Conservation (phyloP, 1,140 invertebrate species). For the Propsilocerus akamusi region DNA sequence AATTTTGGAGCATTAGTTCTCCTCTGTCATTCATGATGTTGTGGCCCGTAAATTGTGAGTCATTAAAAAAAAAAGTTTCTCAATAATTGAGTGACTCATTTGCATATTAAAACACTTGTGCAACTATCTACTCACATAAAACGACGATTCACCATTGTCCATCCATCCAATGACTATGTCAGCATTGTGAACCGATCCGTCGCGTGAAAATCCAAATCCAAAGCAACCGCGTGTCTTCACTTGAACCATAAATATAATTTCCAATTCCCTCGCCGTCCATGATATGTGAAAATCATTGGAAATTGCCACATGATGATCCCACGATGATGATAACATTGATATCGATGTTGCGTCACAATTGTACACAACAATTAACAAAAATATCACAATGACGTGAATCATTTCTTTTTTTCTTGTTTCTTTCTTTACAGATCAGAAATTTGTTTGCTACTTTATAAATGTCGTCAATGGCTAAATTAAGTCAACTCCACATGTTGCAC, state of each 20-base stretch:
- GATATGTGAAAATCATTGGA: slow-evolving; percentile 31
- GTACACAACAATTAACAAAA: too few relatives aligned
- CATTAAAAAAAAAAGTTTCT: neutral
- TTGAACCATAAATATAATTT: slow-evolving; percentile 59
- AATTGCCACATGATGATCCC: neutral
- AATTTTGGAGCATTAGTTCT: too few relatives aligned
- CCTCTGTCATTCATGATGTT: too few relatives aligned
- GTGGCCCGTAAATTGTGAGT: too few relatives aligned
- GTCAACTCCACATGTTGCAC: too few relatives aligned
- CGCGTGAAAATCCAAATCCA: slow-evolving; percentile 59
- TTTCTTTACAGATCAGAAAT: too few relatives aligned
- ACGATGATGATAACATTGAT: neutral
- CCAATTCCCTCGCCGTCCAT: slow-evolving; percentile 35
- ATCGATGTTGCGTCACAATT: too few relatives aligned
- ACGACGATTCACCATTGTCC: slow-evolving; percentile 45
- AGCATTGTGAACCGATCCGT: slow-evolving; percentile 43
- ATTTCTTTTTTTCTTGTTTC: too few relatives aligned
- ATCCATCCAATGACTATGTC: slow-evolving; percentile 59
- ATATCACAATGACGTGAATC: too few relatives aligned
- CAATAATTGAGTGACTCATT: too few relatives aligned
- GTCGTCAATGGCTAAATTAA: too few relatives aligned
- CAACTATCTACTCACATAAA: slow-evolving; percentile 32
- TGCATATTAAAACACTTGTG: neutral
- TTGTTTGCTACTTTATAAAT: too few relatives aligned
- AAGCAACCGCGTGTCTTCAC: slow-evolving; percentile 62